These are phyloP conservation scores for Diarsia rubi DNA, from an alignment of 2,888 invertebrate species.

Conservation along the genomic window DNA sequence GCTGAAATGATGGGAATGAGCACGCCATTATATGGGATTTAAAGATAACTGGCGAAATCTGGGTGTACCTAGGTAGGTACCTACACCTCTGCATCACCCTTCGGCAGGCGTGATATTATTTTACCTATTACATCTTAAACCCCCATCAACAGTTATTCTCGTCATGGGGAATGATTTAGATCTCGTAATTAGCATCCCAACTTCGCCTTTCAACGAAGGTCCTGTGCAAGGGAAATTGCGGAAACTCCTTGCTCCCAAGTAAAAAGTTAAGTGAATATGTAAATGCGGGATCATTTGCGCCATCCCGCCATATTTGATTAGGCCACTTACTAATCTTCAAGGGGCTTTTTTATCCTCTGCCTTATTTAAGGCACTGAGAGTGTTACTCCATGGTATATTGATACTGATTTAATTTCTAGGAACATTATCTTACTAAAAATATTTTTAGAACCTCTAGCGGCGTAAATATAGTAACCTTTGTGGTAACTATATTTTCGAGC, in stretches of 20 bases:
- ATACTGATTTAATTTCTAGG: not conserved
- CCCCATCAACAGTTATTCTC: not conserved
- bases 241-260: constrained; percentile 27
- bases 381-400: not conserved
- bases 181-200: not conserved
- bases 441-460: too few relatives aligned
- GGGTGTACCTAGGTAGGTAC: too few relatives aligned
- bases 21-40: too few relatives aligned
- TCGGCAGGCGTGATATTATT: too few relatives aligned
- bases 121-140: not conserved
- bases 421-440: not conserved
- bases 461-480: too few relatives aligned
- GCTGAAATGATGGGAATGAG: too few relatives aligned
- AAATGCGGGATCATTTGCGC: constrained; percentile 56
- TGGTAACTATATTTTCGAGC: too few relatives aligned
- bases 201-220: not conserved
- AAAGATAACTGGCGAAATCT: too few relatives aligned
- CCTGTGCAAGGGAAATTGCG: constrained; percentile 2
- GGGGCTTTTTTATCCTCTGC: constrained; percentile 2
- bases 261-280: constrained; percentile 65
- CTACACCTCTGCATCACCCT: too few relatives aligned
- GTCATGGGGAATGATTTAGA: not conserved
- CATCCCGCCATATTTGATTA: constrained; percentile 43
- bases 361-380: not conserved
- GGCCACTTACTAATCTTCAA: constrained; percentile 36